Evolutionary conservation across 2,113 vertebrate species (phyloP), one percentile per base, ranked within the genome.

Genomic region (Bubo bubo): DNA sequence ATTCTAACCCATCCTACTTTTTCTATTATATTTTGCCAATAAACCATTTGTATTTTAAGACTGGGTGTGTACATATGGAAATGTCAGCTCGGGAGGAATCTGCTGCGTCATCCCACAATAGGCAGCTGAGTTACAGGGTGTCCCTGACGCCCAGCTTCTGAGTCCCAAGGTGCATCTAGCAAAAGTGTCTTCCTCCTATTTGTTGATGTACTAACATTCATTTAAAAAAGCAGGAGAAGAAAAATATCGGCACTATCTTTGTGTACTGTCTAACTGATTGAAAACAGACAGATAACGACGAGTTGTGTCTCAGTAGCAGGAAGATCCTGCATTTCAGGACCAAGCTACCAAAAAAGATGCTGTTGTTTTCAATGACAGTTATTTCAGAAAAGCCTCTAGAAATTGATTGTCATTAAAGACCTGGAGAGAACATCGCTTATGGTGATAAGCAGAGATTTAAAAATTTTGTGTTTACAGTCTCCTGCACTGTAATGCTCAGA

Each of bases 351-450:
- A 79, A 67, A 84, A 68, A 74, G 53, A 73, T 16, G 30, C 37
- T 59, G 50, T 56, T 77, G 62, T 96, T 95, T 87, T 95, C 92
- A 68, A 10, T 39, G 67, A 86, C 68, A 83, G 74, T 79, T 91
- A 79, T 45, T 92, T 95, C 86, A 86, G 70, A 94, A 88, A 94
- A 97, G 80, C 89, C 77, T 93, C 66, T 23, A 35, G 73, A 89
- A 97, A 94, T 0, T 64, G 95, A 96, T 66, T 91, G 89, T 64
- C 93, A 95, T 93, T 97, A 94, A 95, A 82, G 88, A 96, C 63
- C 74, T 37, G 27, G 58, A 73, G 79, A 96, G 52, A 94, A 63
- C 85, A 88, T 39, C 30, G 43, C 95, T 85, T 86, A 74, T 62
- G 87, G 82, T 94, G 94, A 90, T 93, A 95, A 56, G 77, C 53